A percentile compares a stretch with the other conserved stretches of the same genome.
Conservation (phyloP, 2,113 vertebrate genomes). For the Tachysurus vachellii region DNA sequence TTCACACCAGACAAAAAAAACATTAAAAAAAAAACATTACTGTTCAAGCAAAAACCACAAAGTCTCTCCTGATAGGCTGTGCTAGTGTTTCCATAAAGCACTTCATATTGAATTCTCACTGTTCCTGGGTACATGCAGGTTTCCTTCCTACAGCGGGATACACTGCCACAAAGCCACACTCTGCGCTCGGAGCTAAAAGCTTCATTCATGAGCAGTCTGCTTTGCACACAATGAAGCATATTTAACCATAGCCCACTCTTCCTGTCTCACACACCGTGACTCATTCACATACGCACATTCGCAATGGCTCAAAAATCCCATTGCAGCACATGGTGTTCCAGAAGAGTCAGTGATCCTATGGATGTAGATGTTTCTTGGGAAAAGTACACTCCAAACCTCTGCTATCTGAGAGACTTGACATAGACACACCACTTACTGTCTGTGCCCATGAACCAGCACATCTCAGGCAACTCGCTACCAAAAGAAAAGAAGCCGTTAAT, state of each 20-base stretch:
- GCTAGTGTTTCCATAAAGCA: not conserved
- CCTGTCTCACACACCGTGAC: slow-evolving; percentile 42
- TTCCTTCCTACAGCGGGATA: slow-evolving; percentile 16
- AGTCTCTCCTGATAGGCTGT: not conserved
- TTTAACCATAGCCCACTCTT: slow-evolving; percentile 45
- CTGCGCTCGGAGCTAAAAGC: slow-evolving; percentile 21
- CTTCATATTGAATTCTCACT: slow-evolving; percentile 12
- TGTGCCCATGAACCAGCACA: not conserved
- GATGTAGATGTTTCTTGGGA: slow-evolving; percentile 68
- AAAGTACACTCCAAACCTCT: slow-evolving; percentile 67
- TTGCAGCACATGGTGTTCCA: slow-evolving; percentile 68
- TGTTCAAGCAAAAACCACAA: not conserved
- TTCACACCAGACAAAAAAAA: not conserved
- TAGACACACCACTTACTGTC: not conserved
- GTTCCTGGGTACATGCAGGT: not conserved
- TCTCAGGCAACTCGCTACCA: slow-evolving; percentile 7
- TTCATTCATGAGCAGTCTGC: slow-evolving; percentile 42
- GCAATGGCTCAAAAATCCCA: slow-evolving; percentile 56
- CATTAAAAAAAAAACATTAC: slow-evolving; percentile 8
- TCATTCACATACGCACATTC: slow-evolving; percentile 34
- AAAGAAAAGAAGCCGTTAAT: slow-evolving; percentile 53
- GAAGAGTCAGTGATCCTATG: slow-evolving; percentile 71
- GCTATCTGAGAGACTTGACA: slow-evolving; percentile 57
- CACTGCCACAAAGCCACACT: not conserved
- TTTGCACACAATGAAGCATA: slow-evolving; percentile 44